Evolutionary conservation across 2,888 invertebrate species (phyloP).

Genomic region (Acronicta leporina): DNA sequence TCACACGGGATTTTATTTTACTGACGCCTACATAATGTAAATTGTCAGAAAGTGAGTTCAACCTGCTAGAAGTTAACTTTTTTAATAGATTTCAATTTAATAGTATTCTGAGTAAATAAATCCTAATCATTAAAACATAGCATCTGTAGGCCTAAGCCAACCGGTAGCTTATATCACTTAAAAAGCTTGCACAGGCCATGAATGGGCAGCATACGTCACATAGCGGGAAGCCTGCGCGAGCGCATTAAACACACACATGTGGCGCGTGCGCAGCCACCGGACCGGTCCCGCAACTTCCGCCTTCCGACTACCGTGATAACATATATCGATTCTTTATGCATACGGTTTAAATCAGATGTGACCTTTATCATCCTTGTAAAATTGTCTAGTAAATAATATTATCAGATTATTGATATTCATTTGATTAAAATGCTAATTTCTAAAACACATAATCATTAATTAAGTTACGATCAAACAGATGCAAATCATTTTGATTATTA

Average conservation of each 20-base stretch:
- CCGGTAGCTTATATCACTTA: constrained; percentile 38
- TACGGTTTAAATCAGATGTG: constrained; percentile 36
- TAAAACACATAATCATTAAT: neutral
- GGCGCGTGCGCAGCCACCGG: constrained; percentile 51
- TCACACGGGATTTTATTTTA: too few species aligned
- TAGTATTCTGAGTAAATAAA: neutral
- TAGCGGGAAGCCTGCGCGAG: constrained; percentile 66
- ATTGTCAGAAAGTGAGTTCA: neutral
- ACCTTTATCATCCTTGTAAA: constrained; percentile 42
- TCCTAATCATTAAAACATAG: constrained; percentile 27
- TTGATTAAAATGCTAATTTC: constrained; percentile 9
- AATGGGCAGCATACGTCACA: constrained; percentile 63
- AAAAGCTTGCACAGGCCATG: constrained; percentile 58
- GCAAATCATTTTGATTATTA: neutral
- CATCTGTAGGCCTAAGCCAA: constrained; percentile 23
- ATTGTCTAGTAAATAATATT: constrained; percentile 8
- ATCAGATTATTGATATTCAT: constrained; percentile 6
- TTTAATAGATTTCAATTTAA: neutral
- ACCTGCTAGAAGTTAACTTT: neutral
- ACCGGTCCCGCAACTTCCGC: constrained; percentile 75
- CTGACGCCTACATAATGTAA: too few species aligned
- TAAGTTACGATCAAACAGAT: neutral
- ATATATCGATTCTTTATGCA: constrained; percentile 38
- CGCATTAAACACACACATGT: constrained; percentile 48
- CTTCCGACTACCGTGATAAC: constrained; percentile 73